Conservation (phyloP, 2,113 vertebrate species). For the Lepus americanus region DNA sequence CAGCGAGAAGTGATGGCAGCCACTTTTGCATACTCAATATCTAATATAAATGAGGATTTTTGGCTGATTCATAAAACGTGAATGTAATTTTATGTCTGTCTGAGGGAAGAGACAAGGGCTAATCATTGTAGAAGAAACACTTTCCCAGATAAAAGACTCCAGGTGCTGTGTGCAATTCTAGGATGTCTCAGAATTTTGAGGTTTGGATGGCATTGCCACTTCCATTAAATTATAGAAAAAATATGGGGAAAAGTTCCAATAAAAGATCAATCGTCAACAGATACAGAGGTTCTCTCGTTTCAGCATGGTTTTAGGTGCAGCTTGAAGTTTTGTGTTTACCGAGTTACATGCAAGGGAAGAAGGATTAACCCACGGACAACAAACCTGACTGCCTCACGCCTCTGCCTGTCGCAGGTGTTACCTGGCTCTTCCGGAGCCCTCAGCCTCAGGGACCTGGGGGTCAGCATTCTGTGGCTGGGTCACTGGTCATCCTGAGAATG, state of each 20-base stretch:
- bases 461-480: background rate
- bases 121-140: background rate
- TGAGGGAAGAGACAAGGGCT: background rate
- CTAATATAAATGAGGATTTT: background rate
- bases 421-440: background rate
- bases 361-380: background rate
- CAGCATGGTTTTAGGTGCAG: background rate
- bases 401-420: too few species aligned
- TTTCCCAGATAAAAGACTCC: background rate
- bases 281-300: background rate
- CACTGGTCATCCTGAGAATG: background rate
- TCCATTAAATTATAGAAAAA: background rate
- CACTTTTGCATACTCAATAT: rapidly evolving
- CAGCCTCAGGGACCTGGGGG: background rate
- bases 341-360: background rate
- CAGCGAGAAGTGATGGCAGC: too few species aligned
- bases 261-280: background rate
- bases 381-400: rapidly evolving
- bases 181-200: background rate
- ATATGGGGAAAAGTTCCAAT: background rate
- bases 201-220: background rate
- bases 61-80: background rate
- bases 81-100: background rate
- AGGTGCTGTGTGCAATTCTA: background rate
- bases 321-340: background rate